Conservation (phyloP, 1,140 invertebrate species). For the Zophobas atratus region DNA sequence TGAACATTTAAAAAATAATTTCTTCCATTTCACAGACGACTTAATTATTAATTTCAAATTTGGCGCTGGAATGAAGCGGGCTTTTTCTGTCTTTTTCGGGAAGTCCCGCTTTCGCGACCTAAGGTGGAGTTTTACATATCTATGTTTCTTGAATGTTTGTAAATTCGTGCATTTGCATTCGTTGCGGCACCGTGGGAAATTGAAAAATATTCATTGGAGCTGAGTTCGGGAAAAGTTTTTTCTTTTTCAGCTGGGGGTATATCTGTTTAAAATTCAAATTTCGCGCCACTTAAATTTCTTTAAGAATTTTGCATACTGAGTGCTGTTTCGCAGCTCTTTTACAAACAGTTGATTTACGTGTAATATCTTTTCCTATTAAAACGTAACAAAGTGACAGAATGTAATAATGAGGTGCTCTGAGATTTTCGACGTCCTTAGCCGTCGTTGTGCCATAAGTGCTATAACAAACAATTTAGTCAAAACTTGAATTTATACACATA, state of each 20-base stretch:
- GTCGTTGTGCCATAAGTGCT: too few species aligned
- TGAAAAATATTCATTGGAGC: conserved; percentile 39
- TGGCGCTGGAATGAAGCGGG: neutral
- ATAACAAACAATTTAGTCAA: too few species aligned
- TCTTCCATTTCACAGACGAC: neutral
- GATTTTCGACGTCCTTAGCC: too few species aligned
- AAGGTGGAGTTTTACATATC: conserved; percentile 29
- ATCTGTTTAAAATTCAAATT: conserved; percentile 29
- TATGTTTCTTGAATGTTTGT: conserved; percentile 42
- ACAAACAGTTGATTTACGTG: too few species aligned
- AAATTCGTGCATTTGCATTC: conserved; percentile 35
- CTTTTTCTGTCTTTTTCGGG: neutral
- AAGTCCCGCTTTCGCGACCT: neutral
- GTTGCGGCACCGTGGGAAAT: conserved; percentile 23
- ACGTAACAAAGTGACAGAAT: too few species aligned
- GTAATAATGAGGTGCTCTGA: too few species aligned
- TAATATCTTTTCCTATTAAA: too few species aligned
- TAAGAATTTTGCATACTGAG: neutral
- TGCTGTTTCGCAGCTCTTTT: too few species aligned
- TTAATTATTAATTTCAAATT: conserved; percentile 23
- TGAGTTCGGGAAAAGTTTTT: conserved; percentile 9
- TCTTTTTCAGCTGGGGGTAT: neutral
- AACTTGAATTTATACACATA: too few species aligned
- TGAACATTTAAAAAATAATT: conserved; percentile 2
- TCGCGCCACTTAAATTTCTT: neutral